These are phyloP conservation scores for Spongilla lacustris DNA, from an alignment of 37 sponge, comb jelly and placozoan genomes.

Conservation along the genomic window DNA sequence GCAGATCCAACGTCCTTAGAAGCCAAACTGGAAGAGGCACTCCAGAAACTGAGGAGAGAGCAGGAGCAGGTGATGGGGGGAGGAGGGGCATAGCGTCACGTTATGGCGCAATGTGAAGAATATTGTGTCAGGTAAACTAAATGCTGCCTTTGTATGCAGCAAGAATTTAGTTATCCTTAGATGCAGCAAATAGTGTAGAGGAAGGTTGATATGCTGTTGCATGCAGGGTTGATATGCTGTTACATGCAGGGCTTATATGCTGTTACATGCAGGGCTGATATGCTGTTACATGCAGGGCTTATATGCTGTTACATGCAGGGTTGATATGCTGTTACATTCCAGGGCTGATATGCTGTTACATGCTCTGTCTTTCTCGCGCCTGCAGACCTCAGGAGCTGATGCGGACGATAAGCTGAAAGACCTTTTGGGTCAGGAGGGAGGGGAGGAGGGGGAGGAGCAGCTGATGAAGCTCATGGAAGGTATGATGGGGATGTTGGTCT, in stretches of 20 bases:
- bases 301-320: too few species aligned
- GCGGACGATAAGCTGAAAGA: slow-evolving; percentile 7
- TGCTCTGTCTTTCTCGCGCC: too few species aligned
- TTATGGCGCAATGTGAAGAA: background rate
- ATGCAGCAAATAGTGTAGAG: too few species aligned
- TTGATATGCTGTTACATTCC: too few species aligned
- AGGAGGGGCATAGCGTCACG: background rate
- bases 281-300: too few species aligned
- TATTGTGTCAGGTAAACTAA: background rate
- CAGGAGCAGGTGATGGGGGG: background rate
- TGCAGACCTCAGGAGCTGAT: background rate
- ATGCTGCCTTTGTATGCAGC: too few species aligned
- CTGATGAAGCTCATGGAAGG: slow-evolving; percentile 80
- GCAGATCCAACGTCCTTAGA: slow-evolving; percentile 14
- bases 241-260: too few species aligned
- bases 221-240: too few species aligned
- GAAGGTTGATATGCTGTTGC: too few species aligned
- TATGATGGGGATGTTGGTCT: slow-evolving; percentile 82
- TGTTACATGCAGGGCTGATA: too few species aligned
- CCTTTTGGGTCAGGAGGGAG: slow-evolving; percentile 30
- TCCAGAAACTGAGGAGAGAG: slow-evolving; percentile 32
- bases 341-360: too few species aligned
- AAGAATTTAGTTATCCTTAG: too few species aligned
- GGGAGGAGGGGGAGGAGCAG: slow-evolving; percentile 66
- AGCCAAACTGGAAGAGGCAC: slow-evolving; percentile 57